Conservation (phyloP, 1,140 invertebrate genomes). For the fruit fly (Drosophila melanogaster) region Release_6_plus_ISO1_MT NT_037436.4:25461501-25462000, state of each 20-base stretch:
- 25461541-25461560: too few relatives aligned
- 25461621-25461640: too few relatives aligned
- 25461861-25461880: not conserved
- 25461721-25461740: conserved; percentile 19
- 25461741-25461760: conserved; percentile 12
- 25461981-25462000: not conserved
- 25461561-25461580: too few relatives aligned
- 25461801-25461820: conserved; percentile 1
- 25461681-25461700: not conserved
- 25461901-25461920: not conserved
- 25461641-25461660: too few relatives aligned
- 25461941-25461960: too few relatives aligned
- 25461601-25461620: too few relatives aligned
- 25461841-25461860: not conserved
- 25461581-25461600: too few relatives aligned
- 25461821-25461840: not conserved
- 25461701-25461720: conserved; percentile 17
- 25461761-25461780: conserved; percentile 18
- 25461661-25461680: not conserved
- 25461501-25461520: too few relatives aligned
- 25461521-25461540: too few relatives aligned
- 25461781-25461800: conserved; percentile 2
- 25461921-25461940: not conserved
- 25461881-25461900: not conserved
- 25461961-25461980: not conserved